Conservation (phyloP, 1,140 invertebrate species). For the Platorchestia sp. region DNA sequence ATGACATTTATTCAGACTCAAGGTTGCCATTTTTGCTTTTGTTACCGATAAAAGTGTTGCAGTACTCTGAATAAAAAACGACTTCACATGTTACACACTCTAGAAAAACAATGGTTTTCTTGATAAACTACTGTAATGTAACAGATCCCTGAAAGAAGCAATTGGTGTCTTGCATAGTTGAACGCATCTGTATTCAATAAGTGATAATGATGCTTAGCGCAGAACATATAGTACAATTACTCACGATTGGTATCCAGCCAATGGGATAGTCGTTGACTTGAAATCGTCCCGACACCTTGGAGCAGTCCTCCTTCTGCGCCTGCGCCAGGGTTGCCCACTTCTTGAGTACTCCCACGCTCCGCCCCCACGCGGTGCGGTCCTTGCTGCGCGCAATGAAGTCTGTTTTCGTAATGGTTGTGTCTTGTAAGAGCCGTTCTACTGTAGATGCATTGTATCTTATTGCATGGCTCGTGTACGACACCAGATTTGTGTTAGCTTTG, state of each 20-base stretch:
- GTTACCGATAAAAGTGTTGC: no score
- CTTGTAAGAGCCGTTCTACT: neutral
- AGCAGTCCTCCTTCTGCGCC: neutral
- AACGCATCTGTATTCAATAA: no score
- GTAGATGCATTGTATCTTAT: neutral
- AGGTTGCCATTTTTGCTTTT: no score
- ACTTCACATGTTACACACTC: no score
- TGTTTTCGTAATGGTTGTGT: neutral
- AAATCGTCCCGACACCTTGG: neutral
- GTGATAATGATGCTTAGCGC: no score
- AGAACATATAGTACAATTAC: neutral
- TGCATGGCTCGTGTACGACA: neutral
- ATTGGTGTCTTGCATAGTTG: no score
- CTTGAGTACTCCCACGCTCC: neutral
- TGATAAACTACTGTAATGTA: no score
- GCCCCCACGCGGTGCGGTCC: neutral
- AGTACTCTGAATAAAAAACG: no score
- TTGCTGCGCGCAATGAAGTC: neutral
- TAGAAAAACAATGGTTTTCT: no score
- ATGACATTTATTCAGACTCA: no score
- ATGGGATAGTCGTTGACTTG: neutral
- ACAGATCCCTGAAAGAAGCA: no score
- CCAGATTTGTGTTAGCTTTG: neutral
- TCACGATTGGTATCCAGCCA: neutral
- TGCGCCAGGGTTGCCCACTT: neutral